These are phyloP conservation scores for Pachycephus smyrnensis DNA, from an alignment of 2,888 invertebrate species.

Conservation along the genomic window DNA sequence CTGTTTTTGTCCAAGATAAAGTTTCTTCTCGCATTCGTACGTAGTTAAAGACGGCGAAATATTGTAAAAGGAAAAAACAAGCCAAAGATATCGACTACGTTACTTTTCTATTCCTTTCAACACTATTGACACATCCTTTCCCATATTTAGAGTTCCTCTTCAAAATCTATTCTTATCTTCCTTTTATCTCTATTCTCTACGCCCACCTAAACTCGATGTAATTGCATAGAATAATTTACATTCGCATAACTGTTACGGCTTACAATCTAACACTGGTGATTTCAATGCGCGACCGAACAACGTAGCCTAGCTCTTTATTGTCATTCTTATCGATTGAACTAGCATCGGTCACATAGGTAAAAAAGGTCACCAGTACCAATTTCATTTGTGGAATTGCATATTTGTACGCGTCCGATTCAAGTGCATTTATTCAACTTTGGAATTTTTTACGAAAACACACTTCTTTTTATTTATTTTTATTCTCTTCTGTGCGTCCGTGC, in stretches of 20 bases:
- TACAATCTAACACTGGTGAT: background rate
- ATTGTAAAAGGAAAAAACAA: background rate
- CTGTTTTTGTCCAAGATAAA: background rate
- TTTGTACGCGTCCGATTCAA: background rate
- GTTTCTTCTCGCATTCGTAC: background rate
- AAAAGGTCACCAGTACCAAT: background rate
- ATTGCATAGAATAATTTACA: background rate
- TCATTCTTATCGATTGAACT: background rate
- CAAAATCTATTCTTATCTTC: background rate
- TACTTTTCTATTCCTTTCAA: background rate
- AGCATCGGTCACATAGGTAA: background rate
- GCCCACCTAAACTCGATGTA: background rate
- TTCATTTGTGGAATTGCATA: background rate
- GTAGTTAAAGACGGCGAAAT: background rate
- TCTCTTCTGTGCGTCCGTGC: background rate
- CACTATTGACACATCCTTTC: background rate
- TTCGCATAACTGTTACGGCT: background rate
- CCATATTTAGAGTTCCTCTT: background rate
- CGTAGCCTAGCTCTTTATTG: background rate
- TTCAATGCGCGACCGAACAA: background rate
- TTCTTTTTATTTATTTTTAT: background rate
- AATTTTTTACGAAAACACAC: background rate
- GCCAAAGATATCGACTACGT: background rate
- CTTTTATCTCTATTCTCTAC: background rate
- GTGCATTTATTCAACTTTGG: background rate